Evolutionary conservation across 2,888 invertebrate species (phyloP).

Genomic region (Laspeyria flexula): DNA sequence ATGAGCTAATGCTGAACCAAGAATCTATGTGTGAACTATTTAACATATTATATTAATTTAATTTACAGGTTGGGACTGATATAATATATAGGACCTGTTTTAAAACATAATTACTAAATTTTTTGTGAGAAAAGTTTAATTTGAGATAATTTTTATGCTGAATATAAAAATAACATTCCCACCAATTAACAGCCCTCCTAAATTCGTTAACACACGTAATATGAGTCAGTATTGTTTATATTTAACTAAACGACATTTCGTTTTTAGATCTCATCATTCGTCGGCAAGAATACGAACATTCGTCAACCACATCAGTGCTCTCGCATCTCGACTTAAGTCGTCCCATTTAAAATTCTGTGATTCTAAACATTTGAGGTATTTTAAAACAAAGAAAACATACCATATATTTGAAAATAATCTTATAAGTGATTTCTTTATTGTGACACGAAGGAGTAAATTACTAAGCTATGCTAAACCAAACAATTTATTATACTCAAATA

Average conservation of each 20-base stretch:
- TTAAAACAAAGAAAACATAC: constrained; percentile 73
- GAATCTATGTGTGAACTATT: no score
- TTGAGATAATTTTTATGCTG: no score
- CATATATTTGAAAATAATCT: constrained; percentile 40
- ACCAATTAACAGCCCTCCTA: not conserved
- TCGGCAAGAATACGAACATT: constrained; percentile 71
- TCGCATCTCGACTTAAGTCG: constrained; percentile 69
- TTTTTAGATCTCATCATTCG: constrained; percentile 75
- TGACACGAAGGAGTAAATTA: constrained; percentile 26
- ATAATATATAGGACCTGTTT: no score
- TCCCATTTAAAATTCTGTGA: constrained; percentile 46
- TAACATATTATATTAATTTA: no score
- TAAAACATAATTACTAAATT: no score
- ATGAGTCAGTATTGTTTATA: constrained; percentile 2
- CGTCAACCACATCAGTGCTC: constrained; percentile 69
- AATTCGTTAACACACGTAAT: not conserved
- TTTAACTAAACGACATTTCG: constrained; percentile 51
- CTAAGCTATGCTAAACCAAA: constrained; percentile 19
- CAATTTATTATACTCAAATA: constrained; percentile 12
- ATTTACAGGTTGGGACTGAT: no score
- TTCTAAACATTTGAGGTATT: constrained; percentile 57
- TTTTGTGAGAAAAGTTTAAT: no score
- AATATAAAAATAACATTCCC: no score
- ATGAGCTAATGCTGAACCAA: no score
- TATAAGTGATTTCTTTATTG: constrained; percentile 42